Percentiles rank a stretch among this genome's conserved stretches.
These are phyloP conservation scores for Neotoma lepida DNA, from an alignment of 2,113 vertebrate genomes.

Conservation along the genomic window DNA sequence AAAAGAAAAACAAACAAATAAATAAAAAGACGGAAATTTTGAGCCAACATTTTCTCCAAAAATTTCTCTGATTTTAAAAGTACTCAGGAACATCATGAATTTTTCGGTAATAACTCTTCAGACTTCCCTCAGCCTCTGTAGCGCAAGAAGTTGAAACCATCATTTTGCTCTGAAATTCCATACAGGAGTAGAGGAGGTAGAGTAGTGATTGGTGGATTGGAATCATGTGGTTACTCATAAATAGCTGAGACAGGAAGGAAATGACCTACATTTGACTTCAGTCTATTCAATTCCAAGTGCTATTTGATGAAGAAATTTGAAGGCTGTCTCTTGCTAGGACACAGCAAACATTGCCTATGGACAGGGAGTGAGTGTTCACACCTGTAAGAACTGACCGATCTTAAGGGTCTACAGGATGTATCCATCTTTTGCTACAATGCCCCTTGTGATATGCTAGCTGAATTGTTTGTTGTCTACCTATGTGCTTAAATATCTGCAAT, in stretches of 20 bases:
- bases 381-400: not conserved
- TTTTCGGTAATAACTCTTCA: constrained; percentile 23
- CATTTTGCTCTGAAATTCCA: constrained; percentile 17
- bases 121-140: not conserved
- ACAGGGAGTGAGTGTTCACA: not conserved
- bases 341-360: not conserved
- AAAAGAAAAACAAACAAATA: not conserved
- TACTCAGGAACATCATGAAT: constrained; percentile 8
- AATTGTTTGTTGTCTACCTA: not conserved
- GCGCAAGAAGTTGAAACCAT: not conserved
- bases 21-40: not conserved
- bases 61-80: not conserved
- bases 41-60: not conserved
- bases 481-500: not conserved
- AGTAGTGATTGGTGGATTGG: not conserved
- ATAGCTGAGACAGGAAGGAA: not conserved
- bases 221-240: not conserved
- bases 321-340: not conserved
- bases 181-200: not conserved
- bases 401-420: not conserved
- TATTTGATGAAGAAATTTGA: constrained; percentile 21
- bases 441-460: not conserved
- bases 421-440: not conserved
- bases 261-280: not conserved
- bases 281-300: not conserved